Base-by-base conservation (phyloP, 53 echinoderm and acorn worm genomes). In the Luidia sarsii region DNA sequence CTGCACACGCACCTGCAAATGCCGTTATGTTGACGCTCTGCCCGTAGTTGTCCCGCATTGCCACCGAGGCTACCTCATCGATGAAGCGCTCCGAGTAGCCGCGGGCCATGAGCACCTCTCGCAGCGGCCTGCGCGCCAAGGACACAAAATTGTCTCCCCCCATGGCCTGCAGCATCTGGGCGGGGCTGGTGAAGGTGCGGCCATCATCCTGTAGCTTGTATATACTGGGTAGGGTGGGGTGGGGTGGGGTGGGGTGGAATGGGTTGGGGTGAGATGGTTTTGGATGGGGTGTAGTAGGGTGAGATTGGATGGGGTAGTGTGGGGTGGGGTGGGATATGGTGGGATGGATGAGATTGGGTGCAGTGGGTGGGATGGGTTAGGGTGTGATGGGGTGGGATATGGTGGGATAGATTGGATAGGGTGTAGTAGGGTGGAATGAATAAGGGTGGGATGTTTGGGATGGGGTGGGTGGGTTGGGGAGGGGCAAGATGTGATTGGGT, bases 1-100 rank as follows among this genome's bases (percentile, higher is more conserved):
- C n/a, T n/a, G n/a, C n/a, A n/a, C n/a, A 50, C 54, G 57, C 77
- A 96, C 97, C 97, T 82, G 97, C 97, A 93, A 96, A 96, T 21
- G 72, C 93, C 30, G 82, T 82, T 85, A 97, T 91, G 33, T 94
- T 80, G 3, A 83, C 74, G 24, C 83, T 32, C 79, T 94, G 97
- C 10, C 97, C 97, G 50, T 99, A 91, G 64, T 89, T 99, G 24
- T 88, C 87, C 53, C 94, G 87, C 39, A 91, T 89, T 55, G 99
- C 99, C 62, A 91, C 67, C 9, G 94, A 73, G n/a, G 84, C 87
- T 0, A 99, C 43, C 79, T 99, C 94, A 48, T 79, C n/a, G 36
- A 99, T 91, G 48, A 94, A 89, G 5, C 86, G 59, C 15, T 94
- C 87, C 6, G 89, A 93, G 53, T 80, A 94, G 3, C 89, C 91